Percentiles rank a stretch among this genome's conserved stretches.
These are phyloP conservation scores for Lasioglossum zephyrum DNA, from an alignment of 2,888 invertebrate genomes.

Conservation along the genomic window DNA sequence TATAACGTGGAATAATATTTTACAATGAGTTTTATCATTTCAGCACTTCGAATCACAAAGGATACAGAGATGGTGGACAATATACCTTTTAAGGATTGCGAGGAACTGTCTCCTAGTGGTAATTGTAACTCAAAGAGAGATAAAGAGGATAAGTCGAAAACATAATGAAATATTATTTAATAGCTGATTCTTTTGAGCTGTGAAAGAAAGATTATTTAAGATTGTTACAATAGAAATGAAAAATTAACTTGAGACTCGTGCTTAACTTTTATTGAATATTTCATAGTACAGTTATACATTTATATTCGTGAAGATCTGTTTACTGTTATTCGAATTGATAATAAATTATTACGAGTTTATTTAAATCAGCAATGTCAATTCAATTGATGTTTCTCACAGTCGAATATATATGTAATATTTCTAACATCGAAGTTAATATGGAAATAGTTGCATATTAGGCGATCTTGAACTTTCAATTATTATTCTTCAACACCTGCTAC, in stretches of 20 bases:
- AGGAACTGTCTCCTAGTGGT: constrained; percentile 1
- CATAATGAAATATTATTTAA: constrained; percentile 4
- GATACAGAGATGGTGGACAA: constrained; percentile 89
- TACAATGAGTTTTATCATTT: constrained; percentile 36
- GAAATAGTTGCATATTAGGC: constrained; percentile 19
- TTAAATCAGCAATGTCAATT: constrained; percentile 10
- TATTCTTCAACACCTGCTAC: constrained; percentile 66
- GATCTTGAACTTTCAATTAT: constrained; percentile 25
- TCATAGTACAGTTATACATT: constrained; percentile 30
- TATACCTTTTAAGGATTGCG: constrained; percentile 81
- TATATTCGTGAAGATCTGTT: constrained; percentile 8
- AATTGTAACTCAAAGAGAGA: not conserved
- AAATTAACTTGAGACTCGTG: not conserved
- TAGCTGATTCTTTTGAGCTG: not conserved
- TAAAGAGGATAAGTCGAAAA: constrained; percentile 24
- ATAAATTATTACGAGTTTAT: constrained; percentile 22
- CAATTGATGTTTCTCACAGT: constrained; percentile 28
- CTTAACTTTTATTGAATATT: constrained; percentile 29
- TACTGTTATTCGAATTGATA: constrained; percentile 23
- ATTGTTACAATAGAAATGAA: not conserved
- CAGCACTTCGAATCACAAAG: constrained; percentile 87
- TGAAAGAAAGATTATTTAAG: not conserved
- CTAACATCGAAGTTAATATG: constrained; percentile 18
- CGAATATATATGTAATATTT: constrained; percentile 23
- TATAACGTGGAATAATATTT: not conserved